These are phyloP conservation scores for Arnoldichthys spilopterus DNA, from an alignment of 2,797 vertebrate genomes.

Conservation along the genomic window DNA sequence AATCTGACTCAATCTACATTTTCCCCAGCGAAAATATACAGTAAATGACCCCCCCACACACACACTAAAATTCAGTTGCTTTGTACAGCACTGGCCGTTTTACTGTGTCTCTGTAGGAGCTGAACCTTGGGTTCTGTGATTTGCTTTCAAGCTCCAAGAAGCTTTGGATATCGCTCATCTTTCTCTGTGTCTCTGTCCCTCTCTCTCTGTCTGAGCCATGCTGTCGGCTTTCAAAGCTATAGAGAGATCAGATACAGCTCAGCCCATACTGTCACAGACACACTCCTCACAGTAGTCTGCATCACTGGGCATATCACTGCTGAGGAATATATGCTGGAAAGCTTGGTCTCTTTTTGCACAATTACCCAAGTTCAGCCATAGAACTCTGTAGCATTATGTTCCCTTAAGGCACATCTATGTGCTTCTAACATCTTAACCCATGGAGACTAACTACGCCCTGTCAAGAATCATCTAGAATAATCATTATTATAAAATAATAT, in stretches of 20 bases:
- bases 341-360: slow-evolving; percentile 28
- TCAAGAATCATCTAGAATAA: too few relatives aligned
- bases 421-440: too few relatives aligned
- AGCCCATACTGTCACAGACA: background rate
- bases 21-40: slow-evolving; percentile 27
- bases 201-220: background rate
- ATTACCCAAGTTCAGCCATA: background rate
- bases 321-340: slow-evolving; percentile 37
- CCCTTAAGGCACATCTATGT: too few relatives aligned
- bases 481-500: too few relatives aligned
- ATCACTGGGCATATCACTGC: slow-evolving; percentile 38
- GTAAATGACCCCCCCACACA: background rate
- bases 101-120: slow-evolving; percentile 3
- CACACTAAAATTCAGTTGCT: slow-evolving; percentile 34
- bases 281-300: background rate
- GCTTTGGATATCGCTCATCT: slow-evolving; percentile 7
- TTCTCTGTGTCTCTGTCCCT: background rate
- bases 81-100: background rate
- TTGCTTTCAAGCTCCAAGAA: slow-evolving; percentile 11
- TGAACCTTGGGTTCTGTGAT: slow-evolving; percentile 15
- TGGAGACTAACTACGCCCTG: too few relatives aligned
- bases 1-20: slow-evolving; percentile 8
- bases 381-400: background rate
- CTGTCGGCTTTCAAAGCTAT: slow-evolving; percentile 19
- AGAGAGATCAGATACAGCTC: slow-evolving; percentile 35